Evolutionary conservation across 2,797 vertebrate species (phyloP).

Genomic region (Danio choprae): DNA sequence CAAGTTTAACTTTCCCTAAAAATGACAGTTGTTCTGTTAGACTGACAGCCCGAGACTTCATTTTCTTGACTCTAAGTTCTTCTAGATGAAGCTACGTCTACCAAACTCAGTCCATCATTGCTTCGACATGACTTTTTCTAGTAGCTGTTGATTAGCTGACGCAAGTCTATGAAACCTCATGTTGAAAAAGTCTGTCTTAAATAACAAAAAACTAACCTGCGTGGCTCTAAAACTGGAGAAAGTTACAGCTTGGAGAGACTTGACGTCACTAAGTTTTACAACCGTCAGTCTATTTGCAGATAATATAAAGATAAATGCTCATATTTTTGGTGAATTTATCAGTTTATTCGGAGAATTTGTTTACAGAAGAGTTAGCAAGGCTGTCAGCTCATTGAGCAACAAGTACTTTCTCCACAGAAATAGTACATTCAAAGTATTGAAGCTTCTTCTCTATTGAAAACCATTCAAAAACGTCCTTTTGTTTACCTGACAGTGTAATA

Average conservation of each 20-base stretch:
- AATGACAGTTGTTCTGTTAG: not conserved
- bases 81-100: not conserved
- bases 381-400: not conserved
- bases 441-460: not conserved
- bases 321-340: too few species aligned
- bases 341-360: too few species aligned
- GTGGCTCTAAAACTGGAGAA: not conserved
- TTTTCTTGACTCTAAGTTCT: not conserved
- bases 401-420: not conserved
- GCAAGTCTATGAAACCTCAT: constrained; percentile 1
- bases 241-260: not conserved
- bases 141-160: constrained; percentile 17
- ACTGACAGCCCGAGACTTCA: not conserved
- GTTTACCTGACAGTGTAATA: not conserved
- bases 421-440: not conserved
- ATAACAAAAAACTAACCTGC: not conserved
- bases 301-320: not conserved
- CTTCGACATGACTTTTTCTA: not conserved
- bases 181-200: not conserved
- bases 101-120: not conserved
- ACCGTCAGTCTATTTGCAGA: not conserved
- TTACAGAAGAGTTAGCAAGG: not conserved
- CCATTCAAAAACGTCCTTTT: not conserved
- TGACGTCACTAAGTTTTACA: not conserved
- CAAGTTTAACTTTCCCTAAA: not conserved